phyloP scores from a whole-genome alignment of 2,113 vertebrate species.

The Onychostoma macrolepis region DNA sequence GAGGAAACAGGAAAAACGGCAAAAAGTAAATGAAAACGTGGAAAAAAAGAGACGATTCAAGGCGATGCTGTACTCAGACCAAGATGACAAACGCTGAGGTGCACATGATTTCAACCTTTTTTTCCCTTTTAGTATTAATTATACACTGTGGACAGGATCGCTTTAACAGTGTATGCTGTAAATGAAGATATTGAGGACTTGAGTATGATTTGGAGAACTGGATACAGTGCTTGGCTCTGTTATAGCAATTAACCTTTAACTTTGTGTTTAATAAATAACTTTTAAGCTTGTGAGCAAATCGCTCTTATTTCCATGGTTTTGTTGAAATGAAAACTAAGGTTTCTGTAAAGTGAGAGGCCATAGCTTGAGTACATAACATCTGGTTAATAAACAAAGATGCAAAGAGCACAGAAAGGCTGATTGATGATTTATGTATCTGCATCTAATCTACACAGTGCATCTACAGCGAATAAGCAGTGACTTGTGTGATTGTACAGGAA shows the following conservation, averaged over 20 bases:
- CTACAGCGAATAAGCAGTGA: neutral
- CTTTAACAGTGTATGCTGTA: neutral
- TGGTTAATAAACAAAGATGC: neutral
- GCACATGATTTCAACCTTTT: neutral
- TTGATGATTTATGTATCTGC: neutral
- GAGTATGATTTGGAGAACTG: neutral
- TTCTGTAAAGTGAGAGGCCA: neutral
- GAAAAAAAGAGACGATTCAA: conserved; percentile 87
- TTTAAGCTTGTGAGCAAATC: neutral
- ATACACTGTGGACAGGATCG: neutral
- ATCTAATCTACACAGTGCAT: too few species aligned
- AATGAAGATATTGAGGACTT: neutral
- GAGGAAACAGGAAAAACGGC: conserved; percentile 87
- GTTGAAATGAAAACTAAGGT: neutral
- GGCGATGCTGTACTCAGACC: conserved; percentile 69
- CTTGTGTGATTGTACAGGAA: neutral
- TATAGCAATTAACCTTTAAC: neutral
- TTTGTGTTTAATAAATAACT: neutral
- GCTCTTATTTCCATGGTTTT: neutral
- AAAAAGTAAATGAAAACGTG: conserved; percentile 82
- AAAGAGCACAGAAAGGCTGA: neutral
- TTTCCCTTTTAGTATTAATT: neutral
- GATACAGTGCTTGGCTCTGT: neutral
- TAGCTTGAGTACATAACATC: neutral
- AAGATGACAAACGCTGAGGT: conserved; percentile 55